Base-by-base conservation (phyloP, 2,113 vertebrate species). In the Gymnorhina tibicen region DNA sequence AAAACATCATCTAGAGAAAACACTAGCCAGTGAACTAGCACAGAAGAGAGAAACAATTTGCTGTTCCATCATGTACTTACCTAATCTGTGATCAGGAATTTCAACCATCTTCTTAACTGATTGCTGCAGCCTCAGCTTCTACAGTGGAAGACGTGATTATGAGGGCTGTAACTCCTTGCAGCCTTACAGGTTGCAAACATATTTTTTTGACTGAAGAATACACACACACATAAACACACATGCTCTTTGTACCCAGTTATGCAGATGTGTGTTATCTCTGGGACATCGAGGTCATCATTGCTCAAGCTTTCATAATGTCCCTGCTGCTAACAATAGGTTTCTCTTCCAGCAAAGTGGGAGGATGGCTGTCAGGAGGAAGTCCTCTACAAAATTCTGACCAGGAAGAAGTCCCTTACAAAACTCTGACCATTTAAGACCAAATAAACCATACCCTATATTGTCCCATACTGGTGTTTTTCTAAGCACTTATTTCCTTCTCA, bases 31-130 rank as follows among this genome's bases (percentile, higher is more conserved):
- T 28, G 17, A 92, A 49, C 64, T 33, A 84, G 72, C 44, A 84
- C 20, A 77, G 33, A 58, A 74, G 47, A 87, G 39, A 74, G 59
- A 74, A 93, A 88, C 20, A 19, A 49, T 56, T 13, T 91, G 49
- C 56, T 77, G n/a, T 75, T 90, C 68, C 60, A 62, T 50, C 90
- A 52, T 20, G 77, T 70, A 96, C 93, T 91, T 81, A 96, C 95
- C 95, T 75, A 42, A 70, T 53, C 53, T 59, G 30, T 53, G 52
- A 63, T 24, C 47, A 86, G 76, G 90, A 84, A 86, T 96, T 94
- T 93, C 79, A 93, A 77, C 28, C 85, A 90, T 95, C 93, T 91
- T 94, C 94, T 94, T 52, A 85, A 85, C 47, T 94, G 91, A 70
- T 2, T 95, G 80, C 83, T 95, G 76, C 70, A 94, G 83, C 75